Evolutionary conservation across 2,888 invertebrate genomes (phyloP).

Genomic region (Bursaphelenchus okinawaensis): DNA sequence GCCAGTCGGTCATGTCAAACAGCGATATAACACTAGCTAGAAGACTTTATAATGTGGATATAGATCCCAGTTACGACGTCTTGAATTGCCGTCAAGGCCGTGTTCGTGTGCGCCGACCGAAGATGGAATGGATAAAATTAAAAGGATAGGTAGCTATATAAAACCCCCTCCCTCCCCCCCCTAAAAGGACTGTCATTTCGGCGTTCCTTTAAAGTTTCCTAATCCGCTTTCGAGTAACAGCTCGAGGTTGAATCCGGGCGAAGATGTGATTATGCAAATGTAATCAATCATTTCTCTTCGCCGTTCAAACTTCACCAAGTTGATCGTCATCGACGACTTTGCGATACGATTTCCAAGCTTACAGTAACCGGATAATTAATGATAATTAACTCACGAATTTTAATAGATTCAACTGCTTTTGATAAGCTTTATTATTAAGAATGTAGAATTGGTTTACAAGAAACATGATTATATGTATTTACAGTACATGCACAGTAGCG

Average conservation of each 20-base stretch:
- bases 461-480: no score
- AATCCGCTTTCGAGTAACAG: not conserved
- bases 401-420: no score
- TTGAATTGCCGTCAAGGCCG: not conserved
- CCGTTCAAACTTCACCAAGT: not conserved
- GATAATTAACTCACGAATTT: no score
- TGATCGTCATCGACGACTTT: no score
- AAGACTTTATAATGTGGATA: slow-evolving; percentile 1
- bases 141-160: not conserved
- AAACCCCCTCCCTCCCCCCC: not conserved
- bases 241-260: not conserved
- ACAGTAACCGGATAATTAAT: no score
- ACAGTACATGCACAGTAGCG: no score
- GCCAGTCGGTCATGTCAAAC: slow-evolving; percentile 9
- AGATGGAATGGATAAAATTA: not conserved
- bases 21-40: not conserved
- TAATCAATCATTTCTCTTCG: not conserved
- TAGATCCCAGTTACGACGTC: not conserved
- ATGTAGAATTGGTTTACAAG: no score
- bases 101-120: not conserved
- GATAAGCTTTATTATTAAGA: no score
- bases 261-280: not conserved
- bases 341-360: no score
- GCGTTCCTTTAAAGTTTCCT: not conserved
- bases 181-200: not conserved